A percentile compares a stretch with the other conserved stretches of the same genome.
phyloP scores from a whole-genome alignment of 2,888 invertebrate species.

The Fissipunctia ypsillon region DNA sequence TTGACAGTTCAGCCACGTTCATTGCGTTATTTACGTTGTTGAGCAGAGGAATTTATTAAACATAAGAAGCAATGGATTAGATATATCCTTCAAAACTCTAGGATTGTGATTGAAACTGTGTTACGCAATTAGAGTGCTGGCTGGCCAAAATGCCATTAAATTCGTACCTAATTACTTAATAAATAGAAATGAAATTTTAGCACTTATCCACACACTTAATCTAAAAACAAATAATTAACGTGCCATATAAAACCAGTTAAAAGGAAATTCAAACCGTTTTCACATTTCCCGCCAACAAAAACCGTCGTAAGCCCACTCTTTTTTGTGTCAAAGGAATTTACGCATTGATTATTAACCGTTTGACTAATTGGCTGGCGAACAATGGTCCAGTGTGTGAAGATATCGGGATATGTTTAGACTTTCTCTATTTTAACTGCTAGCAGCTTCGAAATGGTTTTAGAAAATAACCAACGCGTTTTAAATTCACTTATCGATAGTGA shows the following conservation, averaged over 20 bases:
- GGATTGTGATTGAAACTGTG: no score
- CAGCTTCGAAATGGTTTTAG: conserved; percentile 47
- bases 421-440: conserved; percentile 55
- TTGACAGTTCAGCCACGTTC: no score
- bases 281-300: conserved; percentile 64
- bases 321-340: conserved; percentile 72
- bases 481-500: conserved; percentile 32
- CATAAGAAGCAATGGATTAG: no score
- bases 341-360: conserved; percentile 64
- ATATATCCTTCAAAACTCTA: no score
- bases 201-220: neutral
- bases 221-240: neutral
- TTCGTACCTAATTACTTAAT: neutral
- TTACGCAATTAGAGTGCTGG: no score
- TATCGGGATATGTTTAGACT: conserved; percentile 56
- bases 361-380: conserved; percentile 69
- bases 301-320: conserved; percentile 67
- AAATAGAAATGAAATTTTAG: neutral
- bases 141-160: neutral
- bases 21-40: no score
- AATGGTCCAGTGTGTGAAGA: conserved; percentile 59
- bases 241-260: conserved; percentile 20
- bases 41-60: no score
- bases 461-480: conserved; percentile 50
- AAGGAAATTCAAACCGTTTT: conserved; percentile 64